Base-by-base conservation (phyloP, 1,140 invertebrate species). In the Steinernema khuongi region DNA sequence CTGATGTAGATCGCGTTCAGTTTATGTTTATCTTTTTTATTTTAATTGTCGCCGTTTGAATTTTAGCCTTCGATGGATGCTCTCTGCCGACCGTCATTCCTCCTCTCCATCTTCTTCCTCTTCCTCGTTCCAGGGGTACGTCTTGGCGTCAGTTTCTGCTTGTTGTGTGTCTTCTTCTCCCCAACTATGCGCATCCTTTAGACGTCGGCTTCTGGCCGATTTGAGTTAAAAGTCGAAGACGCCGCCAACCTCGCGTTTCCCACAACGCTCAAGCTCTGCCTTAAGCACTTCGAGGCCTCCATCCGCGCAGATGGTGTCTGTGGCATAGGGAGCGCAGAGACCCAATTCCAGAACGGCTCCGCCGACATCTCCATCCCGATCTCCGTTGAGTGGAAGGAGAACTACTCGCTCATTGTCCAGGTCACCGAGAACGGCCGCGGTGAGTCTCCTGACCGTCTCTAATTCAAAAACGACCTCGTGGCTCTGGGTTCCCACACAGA, bases 371-470 rank as follows among this genome's bases (percentile, higher is more conserved):
- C 11, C 14, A 60, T 60, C 19, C 50, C 50, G 14, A n/a, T 60
- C 50, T 7, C 4, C 50, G 4, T 60, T 2, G 50, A 60, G 50
- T 60, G 50, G 50, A 60, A 60, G 22, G 50, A 60, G 50, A 14
- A 60, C 50, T 60, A 60, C 50, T n/a, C 50, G 11, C 50, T 60
- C 14, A 60, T 60, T 22, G 50, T 60, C 50, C 50, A 60, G 11
- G 11, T 60, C 50, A n/a, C 50, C 7, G 11, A 26, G 50, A 2
- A 60, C 14, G 26, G 22, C 50, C 14, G 11, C 14, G 50, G 50
- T 60, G 50, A 60, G 22, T 60, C 50, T 60, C 50, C 50, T 60
- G 50, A 60, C 50, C 50, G 50, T 22, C 4, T n/a, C 50, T 60
- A 60, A 60, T 60, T 7, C 50, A 22, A 60, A n/a, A 60, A 60